These are phyloP conservation scores for Poliocrania exsul DNA, from an alignment of 2,797 vertebrate species.

Conservation along the genomic window DNA sequence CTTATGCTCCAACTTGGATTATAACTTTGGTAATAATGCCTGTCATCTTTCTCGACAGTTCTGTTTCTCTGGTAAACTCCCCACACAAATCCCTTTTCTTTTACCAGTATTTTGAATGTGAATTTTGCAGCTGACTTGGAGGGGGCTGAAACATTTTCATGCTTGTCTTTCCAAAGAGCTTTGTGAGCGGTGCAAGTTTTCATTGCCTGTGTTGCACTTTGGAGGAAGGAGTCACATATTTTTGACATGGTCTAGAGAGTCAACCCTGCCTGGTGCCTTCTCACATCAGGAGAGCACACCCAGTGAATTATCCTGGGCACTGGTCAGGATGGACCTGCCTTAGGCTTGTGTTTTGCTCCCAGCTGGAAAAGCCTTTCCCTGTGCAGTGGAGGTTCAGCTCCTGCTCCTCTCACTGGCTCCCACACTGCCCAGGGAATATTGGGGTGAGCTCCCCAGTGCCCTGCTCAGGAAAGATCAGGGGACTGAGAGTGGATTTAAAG, in stretches of 20 bases:
- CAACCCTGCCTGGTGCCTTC: neutral
- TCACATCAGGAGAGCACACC: fast-evolving
- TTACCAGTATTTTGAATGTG: neutral
- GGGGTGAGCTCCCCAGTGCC: neutral
- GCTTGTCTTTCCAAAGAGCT: neutral
- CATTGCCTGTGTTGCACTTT: neutral
- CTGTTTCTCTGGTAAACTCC: neutral
- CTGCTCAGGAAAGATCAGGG: neutral
- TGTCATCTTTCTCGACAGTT: neutral
- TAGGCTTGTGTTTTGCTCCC: neutral
- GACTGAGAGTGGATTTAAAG: neutral
- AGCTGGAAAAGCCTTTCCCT: neutral
- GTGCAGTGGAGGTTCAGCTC: neutral
- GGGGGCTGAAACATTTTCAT: neutral
- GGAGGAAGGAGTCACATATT: neutral
- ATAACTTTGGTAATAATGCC: neutral
- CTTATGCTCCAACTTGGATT: neutral
- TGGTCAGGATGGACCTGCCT: neutral
- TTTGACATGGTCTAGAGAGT: neutral
- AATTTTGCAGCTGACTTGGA: neutral
- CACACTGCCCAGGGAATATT: fast-evolving
- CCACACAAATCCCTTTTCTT: neutral
- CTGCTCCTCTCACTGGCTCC: neutral
- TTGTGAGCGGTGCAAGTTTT: neutral
- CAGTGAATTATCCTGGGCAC: neutral